Evolutionary conservation across 2,797 vertebrate genomes (phyloP).

Genomic region (Myotis planiceps): DNA sequence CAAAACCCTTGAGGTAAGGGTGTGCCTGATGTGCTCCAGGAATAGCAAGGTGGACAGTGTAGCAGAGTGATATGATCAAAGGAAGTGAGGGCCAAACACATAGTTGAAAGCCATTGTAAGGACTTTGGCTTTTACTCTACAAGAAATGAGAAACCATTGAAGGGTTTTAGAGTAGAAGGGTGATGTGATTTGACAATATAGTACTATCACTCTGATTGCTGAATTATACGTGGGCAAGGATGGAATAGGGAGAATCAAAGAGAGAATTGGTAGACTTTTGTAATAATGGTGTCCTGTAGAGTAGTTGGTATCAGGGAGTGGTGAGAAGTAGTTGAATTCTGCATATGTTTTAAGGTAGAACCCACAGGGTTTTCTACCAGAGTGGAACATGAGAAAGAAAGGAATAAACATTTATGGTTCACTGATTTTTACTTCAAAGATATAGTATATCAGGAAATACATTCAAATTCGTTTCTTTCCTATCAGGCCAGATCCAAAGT

Average conservation of each 20-base stretch:
- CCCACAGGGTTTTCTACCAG: background rate
- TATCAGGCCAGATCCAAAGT: background rate
- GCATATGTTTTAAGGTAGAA: background rate
- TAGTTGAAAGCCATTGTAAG: background rate
- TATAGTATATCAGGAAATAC: background rate
- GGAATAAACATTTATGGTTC: background rate
- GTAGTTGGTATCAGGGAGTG: background rate
- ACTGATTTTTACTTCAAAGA: background rate
- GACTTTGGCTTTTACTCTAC: background rate
- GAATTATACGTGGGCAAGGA: background rate
- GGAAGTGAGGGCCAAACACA: background rate
- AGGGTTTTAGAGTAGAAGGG: background rate
- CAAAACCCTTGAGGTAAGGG: background rate
- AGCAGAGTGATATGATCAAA: background rate
- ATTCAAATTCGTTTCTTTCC: constrained; percentile 6
- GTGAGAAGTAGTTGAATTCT: background rate
- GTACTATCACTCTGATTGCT: background rate
- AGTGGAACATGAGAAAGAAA: background rate
- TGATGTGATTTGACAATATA: background rate
- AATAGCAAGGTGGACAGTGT: background rate
- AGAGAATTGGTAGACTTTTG: background rate
- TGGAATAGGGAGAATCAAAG: background rate
- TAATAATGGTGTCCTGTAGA: background rate
- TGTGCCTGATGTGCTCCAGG: background rate
- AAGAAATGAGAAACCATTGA: background rate